Conservation (phyloP, 2,113 vertebrate species). For the Leptobrachium ailaonicum region DNA sequence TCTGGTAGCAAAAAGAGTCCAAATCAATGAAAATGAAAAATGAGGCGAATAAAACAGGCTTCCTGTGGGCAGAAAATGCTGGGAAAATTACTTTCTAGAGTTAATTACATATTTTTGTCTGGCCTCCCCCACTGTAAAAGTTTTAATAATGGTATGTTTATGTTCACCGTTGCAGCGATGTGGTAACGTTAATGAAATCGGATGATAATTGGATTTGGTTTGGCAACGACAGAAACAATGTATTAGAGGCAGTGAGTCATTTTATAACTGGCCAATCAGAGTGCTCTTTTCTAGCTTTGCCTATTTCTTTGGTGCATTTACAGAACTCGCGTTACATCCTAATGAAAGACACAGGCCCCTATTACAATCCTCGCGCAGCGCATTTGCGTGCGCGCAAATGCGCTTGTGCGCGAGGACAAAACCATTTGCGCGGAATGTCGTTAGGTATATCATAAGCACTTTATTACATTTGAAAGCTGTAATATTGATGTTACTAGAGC, state of each 20-base stretch:
- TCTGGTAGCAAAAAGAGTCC: constrained; percentile 44
- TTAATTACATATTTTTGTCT: constrained; percentile 40
- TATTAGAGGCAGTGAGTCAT: neutral
- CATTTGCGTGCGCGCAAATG: too few species aligned
- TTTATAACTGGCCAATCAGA: neutral
- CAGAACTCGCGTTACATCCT: too few species aligned
- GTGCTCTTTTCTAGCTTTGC: too few species aligned
- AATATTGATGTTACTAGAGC: too few species aligned
- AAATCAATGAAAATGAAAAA: constrained; percentile 50
- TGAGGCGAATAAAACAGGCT: constrained; percentile 25
- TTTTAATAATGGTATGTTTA: neutral
- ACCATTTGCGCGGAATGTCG: too few species aligned
- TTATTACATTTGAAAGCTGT: too few species aligned
- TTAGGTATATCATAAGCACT: too few species aligned
- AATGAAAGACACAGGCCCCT: too few species aligned
- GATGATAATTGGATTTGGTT: neutral
- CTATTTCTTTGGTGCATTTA: too few species aligned
- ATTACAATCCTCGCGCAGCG: too few species aligned
- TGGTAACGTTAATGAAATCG: neutral
- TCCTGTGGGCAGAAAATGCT: constrained; percentile 18
- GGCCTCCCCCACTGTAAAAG: constrained; percentile 29
- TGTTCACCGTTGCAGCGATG: neutral
- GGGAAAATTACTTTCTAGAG: constrained; percentile 22
- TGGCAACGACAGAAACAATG: neutral
- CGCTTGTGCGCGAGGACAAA: too few species aligned